Base-by-base conservation (phyloP, 2,888 invertebrate species). In the Cephus sareptanus region DNA sequence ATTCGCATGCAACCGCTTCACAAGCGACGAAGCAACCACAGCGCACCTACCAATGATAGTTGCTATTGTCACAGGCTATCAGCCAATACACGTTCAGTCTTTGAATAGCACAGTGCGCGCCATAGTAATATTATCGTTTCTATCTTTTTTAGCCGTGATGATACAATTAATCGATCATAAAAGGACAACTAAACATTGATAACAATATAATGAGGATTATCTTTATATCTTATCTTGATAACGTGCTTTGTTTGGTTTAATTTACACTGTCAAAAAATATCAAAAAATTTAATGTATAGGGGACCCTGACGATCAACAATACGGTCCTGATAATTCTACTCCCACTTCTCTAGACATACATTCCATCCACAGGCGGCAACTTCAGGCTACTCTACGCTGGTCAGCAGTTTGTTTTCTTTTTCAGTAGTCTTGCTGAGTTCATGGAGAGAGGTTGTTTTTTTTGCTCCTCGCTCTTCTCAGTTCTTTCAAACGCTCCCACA, bases 391-490 rank as follows among this genome's bases (percentile, higher is more conserved):
- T 71, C 33, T 71, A 31, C 13, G 33, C 71, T 31, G 71, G 71
- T 71, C 71, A 71, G 34, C 31, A 31, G 34, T 71, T 34, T 71
- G 71, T 71, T 71, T 71, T 71, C 71, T 71, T 71, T 71, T 75
- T 71, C 75, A 77, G 77, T 77, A 75, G 71, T 40, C 71, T 70
- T 75, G 70, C 70, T 71, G 77, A 77, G 56, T 69, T 71, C 70
- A 75, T 40, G 75, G 70, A 71, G 30, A 30, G 56, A 69, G 77
- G 75, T 69, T 75, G 71, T 69, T 31, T 69, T 70, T 11, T 31
- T 37, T 75, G 12, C 34, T 71, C 23, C 31, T 33, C 33, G 71
- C 4, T 34, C 34, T 75, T 56, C 3, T 75, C 75, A 56, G 70
- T 34, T 70, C 30, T 69, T 69, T 12, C 33, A 34, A 33, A n/a